Conservation (phyloP, 2,113 vertebrate species). For the Hucho hucho region DNA sequence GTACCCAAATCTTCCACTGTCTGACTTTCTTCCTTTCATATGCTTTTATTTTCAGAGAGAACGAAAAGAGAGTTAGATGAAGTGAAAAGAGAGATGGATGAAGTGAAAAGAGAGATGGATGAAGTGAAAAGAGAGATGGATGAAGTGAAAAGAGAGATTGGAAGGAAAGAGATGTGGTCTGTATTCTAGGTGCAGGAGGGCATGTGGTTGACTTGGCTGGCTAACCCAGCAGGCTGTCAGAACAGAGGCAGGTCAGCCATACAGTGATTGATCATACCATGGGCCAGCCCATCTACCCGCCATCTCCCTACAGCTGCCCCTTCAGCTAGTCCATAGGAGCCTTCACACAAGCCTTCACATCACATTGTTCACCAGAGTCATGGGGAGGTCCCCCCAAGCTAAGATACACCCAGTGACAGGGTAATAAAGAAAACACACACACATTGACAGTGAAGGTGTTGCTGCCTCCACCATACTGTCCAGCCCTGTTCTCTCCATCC, state of each 20-base stretch:
- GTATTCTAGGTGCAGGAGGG: slow-evolving; percentile 17
- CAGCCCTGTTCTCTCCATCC: not conserved
- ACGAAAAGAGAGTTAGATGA: not conserved
- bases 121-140: not conserved
- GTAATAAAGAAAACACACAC: not conserved
- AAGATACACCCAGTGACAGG: not conserved
- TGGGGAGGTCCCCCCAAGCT: not conserved
- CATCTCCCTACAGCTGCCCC: not conserved
- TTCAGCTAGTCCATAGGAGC: slow-evolving; percentile 27
- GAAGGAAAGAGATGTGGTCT: not conserved
- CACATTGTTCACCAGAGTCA: slow-evolving; percentile 34
- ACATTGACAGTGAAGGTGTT: not conserved
- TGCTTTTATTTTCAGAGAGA: not conserved
- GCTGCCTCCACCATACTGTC: slow-evolving; percentile 3
- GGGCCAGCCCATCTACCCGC: slow-evolving; percentile 26
- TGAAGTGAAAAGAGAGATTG: not conserved
- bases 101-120: not conserved
- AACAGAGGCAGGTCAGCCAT: slow-evolving; percentile 21
- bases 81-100: not conserved
- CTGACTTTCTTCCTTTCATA: not conserved
- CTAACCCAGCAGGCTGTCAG: slow-evolving; percentile 36
- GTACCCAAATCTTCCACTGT: slow-evolving; percentile 9
- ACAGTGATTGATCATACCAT: slow-evolving; percentile 49
- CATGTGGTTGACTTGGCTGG: slow-evolving; percentile 20
- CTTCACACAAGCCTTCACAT: slow-evolving; percentile 15